Conservation (phyloP, 2,888 invertebrate genomes). For the Aphodius granarius region DNA sequence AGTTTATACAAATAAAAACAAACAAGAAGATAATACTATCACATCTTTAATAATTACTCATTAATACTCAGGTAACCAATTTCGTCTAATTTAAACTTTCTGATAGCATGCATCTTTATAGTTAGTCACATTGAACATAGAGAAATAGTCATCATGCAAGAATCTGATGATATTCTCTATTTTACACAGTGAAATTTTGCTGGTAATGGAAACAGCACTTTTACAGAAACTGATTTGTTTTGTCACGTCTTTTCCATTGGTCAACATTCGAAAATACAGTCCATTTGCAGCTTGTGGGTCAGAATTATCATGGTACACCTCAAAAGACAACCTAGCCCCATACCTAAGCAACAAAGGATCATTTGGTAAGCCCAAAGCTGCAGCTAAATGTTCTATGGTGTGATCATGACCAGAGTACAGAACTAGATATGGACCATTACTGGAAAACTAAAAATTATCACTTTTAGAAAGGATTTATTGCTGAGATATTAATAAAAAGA, state of each 20-base stretch:
- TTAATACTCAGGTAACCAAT: not conserved
- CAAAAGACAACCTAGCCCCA: conserved; percentile 84
- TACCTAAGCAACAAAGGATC: conserved; percentile 76
- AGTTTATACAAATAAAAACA: not conserved
- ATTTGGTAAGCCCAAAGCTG: conserved; percentile 73
- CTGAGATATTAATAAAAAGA: not conserved
- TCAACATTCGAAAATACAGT: conserved; percentile 80
- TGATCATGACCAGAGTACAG: conserved; percentile 85
- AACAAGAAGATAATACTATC: not conserved
- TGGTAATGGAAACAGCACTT: conserved; percentile 58
- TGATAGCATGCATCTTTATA: conserved; percentile 78
- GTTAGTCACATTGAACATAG: conserved; percentile 81
- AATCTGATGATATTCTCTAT: conserved; percentile 87
- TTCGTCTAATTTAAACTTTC: conserved; percentile 6
- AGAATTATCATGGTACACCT: conserved; percentile 77
- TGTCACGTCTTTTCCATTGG: conserved; percentile 87
- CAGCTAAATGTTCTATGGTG: conserved; percentile 80
- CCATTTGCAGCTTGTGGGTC: conserved; percentile 56
- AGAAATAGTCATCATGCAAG: conserved; percentile 85
- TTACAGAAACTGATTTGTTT: conserved; percentile 79
- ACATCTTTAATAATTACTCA: not conserved
- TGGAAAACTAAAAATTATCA: conserved; percentile 42
- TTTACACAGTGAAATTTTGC: conserved; percentile 69
- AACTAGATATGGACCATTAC: conserved; percentile 49
- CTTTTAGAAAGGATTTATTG: not conserved